Percentiles rank a stretch among this genome's conserved stretches.
phyloP scores from a whole-genome alignment of 35 echinoderm and acorn worm species.

The Ptychodera flava region DNA sequence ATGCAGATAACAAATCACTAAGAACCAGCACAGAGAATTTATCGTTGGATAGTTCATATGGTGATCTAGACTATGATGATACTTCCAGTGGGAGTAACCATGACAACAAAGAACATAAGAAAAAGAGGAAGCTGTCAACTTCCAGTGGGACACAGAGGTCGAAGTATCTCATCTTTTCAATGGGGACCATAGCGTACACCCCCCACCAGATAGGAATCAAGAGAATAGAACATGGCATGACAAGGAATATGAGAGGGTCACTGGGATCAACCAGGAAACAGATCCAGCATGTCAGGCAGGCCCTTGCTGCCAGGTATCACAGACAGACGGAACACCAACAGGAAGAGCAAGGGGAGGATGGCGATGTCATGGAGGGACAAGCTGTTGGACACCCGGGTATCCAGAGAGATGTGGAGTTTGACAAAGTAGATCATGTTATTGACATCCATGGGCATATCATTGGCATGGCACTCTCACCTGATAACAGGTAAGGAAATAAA shows the following conservation, averaged over 20 bases:
- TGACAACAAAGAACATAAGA: not conserved
- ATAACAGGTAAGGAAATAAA: constrained; percentile 48
- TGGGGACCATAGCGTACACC: constrained; percentile 59
- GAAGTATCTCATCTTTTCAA: constrained; percentile 60
- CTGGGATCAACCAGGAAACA: constrained; percentile 23
- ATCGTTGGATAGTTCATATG: not conserved
- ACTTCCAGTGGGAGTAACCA: not conserved
- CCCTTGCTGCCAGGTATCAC: not conserved
- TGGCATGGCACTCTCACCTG: constrained; percentile 65
- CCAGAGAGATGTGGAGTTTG: constrained; percentile 38
- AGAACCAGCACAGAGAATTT: not conserved
- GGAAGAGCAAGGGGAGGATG: not conserved
- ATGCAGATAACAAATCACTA: constrained; percentile 20
- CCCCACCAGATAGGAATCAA: constrained; percentile 82
- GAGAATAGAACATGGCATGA: constrained; percentile 41
- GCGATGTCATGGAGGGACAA: not conserved
- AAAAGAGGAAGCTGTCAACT: not conserved
- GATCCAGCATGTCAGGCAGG: not conserved
- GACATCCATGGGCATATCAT: constrained; percentile 68
- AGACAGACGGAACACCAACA: not conserved
- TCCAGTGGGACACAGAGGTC: not conserved
- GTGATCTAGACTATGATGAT: not conserved
- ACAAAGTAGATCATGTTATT: constrained; percentile 81
- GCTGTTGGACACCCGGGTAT: not conserved
- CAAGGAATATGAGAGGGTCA: constrained; percentile 48